Conservation (phyloP, 2,113 vertebrate species). For the Myiozetetes cayanensis region DNA sequence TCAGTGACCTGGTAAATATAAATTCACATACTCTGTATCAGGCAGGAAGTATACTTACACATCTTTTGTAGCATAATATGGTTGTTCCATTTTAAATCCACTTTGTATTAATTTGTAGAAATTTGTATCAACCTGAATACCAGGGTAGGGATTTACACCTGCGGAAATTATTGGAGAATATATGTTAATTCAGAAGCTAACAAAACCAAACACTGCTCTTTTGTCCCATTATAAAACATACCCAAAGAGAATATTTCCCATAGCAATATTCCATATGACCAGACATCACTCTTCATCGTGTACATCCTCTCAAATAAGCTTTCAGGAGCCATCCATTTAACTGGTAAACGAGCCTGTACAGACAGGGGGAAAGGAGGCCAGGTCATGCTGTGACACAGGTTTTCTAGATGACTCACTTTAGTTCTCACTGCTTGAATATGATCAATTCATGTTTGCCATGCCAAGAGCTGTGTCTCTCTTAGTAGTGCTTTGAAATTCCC, state of each 20-base stretch:
- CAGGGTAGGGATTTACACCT: constrained; percentile 96
- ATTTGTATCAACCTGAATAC: constrained; percentile 86
- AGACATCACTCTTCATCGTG: constrained; percentile 94
- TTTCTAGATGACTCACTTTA: background rate
- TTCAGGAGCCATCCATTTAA: constrained; percentile 99
- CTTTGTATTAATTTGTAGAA: constrained; percentile 91
- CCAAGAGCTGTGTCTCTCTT: background rate
- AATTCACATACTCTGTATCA: background rate
- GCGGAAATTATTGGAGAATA: background rate
- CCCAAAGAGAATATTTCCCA: constrained; percentile 99
- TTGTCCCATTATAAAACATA: constrained; percentile 26
- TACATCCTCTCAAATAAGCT: constrained; percentile 92
- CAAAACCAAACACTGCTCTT: background rate
- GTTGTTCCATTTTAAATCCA: constrained; percentile 94
- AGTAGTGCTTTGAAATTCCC: background rate
- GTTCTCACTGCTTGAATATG: background rate
- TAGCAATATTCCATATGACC: constrained; percentile 94
- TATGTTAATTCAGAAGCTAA: background rate
- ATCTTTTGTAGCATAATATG: constrained; percentile 85
- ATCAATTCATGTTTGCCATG: background rate
- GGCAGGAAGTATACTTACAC: constrained; percentile 77
- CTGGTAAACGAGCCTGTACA: constrained; percentile 89
- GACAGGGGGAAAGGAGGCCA: background rate
- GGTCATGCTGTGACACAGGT: background rate
- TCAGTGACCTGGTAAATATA: background rate